phyloP scores from a whole-genome alignment of 2,113 vertebrate species.

The Macaca mulatta region DNA sequence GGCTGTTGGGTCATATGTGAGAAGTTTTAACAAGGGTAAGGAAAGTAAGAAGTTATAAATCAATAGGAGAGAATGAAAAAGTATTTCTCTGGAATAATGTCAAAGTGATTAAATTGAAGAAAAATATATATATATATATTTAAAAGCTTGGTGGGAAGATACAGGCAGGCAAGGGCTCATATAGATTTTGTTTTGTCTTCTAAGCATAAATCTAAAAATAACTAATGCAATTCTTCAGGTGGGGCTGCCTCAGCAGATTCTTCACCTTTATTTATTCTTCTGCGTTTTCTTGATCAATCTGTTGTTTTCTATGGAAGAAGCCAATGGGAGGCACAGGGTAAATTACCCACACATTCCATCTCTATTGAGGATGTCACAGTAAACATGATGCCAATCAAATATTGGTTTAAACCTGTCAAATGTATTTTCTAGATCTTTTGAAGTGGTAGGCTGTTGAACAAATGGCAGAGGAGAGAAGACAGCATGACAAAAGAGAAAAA shows the following conservation, averaged over 20 bases:
- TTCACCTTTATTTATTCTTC: conserved; percentile 81
- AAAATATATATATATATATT: neutral
- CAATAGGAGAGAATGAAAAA: conserved; percentile 80
- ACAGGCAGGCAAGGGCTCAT: conserved; percentile 60
- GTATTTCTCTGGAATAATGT: conserved; percentile 75
- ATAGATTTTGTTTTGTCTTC: conserved; percentile 83
- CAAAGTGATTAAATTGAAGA: conserved; percentile 63
- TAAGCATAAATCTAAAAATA: conserved; percentile 80
- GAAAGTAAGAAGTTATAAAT: conserved; percentile 81
- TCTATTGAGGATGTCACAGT: conserved; percentile 32
- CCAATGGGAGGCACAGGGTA: conserved; percentile 39
- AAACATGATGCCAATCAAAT: conserved; percentile 50
- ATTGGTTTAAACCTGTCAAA: conserved; percentile 69
- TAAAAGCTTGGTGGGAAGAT: conserved; percentile 65
- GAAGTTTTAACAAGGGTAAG: conserved; percentile 81
- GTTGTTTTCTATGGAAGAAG: conserved; percentile 55
- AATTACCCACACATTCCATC: neutral
- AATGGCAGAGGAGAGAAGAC: conserved; percentile 1
- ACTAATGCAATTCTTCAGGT: conserved; percentile 75
- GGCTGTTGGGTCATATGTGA: conserved; percentile 68
- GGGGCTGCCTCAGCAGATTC: conserved; percentile 79
- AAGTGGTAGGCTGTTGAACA: conserved; percentile 17
- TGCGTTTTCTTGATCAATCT: conserved; percentile 73
- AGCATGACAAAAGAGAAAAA: neutral
- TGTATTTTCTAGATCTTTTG: conserved; percentile 45